Conservation (phyloP, 2,113 vertebrate species). For the Erythrolamprus reginae region DNA sequence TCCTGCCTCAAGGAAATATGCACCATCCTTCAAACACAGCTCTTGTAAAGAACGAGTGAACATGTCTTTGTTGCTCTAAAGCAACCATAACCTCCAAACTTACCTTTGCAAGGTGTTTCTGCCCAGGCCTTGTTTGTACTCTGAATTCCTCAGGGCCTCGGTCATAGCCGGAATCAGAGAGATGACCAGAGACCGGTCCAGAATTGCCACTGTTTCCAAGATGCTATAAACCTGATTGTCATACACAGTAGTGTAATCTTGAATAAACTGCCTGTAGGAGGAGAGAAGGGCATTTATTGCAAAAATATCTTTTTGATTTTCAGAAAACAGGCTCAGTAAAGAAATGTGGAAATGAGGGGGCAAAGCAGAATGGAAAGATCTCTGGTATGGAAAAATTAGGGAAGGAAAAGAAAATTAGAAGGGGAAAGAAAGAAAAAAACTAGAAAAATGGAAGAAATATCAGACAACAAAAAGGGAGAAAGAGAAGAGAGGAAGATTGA, state of each 20-base stretch:
- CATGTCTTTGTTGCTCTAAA: conserved; percentile 18
- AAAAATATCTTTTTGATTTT: conserved; percentile 36
- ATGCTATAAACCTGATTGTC: conserved; percentile 80
- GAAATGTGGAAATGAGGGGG: not conserved
- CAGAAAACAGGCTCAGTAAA: conserved; percentile 24
- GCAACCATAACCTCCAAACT: conserved; percentile 14
- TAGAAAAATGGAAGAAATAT: no score
- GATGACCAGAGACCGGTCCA: conserved; percentile 74
- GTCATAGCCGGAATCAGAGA: conserved; percentile 81
- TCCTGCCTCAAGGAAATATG: not conserved
- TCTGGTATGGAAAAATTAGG: no score
- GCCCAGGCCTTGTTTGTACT: conserved; percentile 89
- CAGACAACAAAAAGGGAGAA: no score
- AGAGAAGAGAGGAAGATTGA: no score
- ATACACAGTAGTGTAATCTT: conserved; percentile 79
- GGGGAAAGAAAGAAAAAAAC: no score
- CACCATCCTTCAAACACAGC: not conserved
- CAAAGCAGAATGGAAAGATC: no score
- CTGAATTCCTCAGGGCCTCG: conserved; percentile 78
- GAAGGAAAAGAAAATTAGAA: no score
- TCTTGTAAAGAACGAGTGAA: conserved; percentile 33
- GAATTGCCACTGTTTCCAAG: conserved; percentile 77
- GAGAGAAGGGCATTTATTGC: conserved; percentile 37
- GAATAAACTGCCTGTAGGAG: conserved; percentile 81
- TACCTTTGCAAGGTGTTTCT: conserved; percentile 85